phyloP scores from a whole-genome alignment of 2,888 invertebrate species.

The Cataglyphis altisquamis region DNA sequence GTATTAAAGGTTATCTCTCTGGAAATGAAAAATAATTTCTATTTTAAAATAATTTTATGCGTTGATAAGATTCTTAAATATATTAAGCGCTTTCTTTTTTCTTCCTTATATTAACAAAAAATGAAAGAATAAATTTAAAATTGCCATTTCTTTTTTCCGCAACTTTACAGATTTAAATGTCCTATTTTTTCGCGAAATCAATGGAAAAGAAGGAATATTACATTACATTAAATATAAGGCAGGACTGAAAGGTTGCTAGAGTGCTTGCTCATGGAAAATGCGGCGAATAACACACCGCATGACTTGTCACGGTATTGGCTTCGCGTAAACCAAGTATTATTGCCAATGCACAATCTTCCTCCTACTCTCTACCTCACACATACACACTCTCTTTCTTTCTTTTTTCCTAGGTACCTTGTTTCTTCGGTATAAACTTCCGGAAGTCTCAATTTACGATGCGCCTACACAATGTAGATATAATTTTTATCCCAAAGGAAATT shows the following conservation, averaged over 20 bases:
- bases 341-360: neutral
- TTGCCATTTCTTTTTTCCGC: neutral
- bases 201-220: slow-evolving; percentile 25
- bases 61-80: neutral
- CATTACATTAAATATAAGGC: neutral
- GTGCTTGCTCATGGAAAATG: slow-evolving; percentile 10
- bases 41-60: neutral
- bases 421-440: slow-evolving; percentile 5
- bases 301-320: slow-evolving; percentile 31
- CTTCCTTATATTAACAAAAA: neutral
- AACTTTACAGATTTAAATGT: neutral
- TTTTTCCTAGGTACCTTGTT: neutral
- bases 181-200: slow-evolving; percentile 10
- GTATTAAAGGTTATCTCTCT: neutral
- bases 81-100: neutral
- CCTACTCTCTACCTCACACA: neutral
- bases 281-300: neutral
- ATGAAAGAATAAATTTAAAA: neutral
- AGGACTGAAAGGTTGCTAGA: neutral
- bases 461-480: slow-evolving; percentile 59
- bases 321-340: slow-evolving; percentile 32
- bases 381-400: neutral
- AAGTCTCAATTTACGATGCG: slow-evolving; percentile 7
- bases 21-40: neutral
- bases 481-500: slow-evolving; percentile 68